Conservation (phyloP, 2,888 invertebrate genomes). For the Rotaria socialis region DNA sequence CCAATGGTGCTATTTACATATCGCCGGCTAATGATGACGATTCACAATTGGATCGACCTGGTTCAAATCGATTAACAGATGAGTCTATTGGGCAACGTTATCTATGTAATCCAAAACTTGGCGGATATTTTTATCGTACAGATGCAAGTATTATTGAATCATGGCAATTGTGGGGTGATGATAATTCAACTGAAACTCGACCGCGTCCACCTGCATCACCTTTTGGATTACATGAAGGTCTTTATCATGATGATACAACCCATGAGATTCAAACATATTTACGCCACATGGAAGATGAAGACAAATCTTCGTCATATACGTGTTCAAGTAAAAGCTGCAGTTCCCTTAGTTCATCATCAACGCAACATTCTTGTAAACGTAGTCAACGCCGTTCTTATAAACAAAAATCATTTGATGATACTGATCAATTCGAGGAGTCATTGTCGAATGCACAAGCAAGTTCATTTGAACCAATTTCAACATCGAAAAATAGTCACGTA, state of each 20-base stretch:
- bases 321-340: background rate
- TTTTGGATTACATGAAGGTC: slow-evolving; percentile 9
- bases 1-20: background rate
- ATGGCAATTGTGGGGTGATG: slow-evolving; percentile 28
- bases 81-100: background rate
- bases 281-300: background rate
- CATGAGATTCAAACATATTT: background rate
- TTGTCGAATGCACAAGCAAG: background rate
- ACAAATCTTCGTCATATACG: background rate
- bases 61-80: background rate
- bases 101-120: background rate
- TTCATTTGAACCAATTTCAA: background rate
- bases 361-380: background rate
- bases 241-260: slow-evolving; percentile 32
- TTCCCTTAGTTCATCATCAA: background rate
- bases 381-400: background rate
- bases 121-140: background rate
- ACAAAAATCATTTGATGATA: background rate
- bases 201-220: slow-evolving; percentile 17
- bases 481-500: background rate
- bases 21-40: background rate
- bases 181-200: background rate
- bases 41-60: background rate
- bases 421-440: background rate
- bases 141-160: background rate